Base-by-base conservation (phyloP, 2,113 vertebrate genomes). In the Sebastes schlegelii region DNA sequence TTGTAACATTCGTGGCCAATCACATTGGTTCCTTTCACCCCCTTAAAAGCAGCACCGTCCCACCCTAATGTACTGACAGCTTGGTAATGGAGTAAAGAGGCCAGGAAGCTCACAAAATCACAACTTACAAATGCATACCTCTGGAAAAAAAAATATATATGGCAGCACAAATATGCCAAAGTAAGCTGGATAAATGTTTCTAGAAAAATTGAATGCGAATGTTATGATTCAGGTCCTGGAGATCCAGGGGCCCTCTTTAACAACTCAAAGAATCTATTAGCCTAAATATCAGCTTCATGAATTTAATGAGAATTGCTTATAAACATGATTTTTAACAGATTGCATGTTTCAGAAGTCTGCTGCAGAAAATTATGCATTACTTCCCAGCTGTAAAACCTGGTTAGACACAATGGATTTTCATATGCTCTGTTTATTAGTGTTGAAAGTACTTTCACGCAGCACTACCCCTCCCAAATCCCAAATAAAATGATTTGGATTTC, bases 1-100 rank as follows among this genome's bases (percentile, higher is more conserved):
- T 57, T 52, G 68, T 82, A 74, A 82, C 74, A 79, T 14, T 87
- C 11, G 5, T 52, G 55, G 66, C 73, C 84, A 85, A 73, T 86
- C 80, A 84, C 23, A 49, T 34, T 19, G 49, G 68, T 70, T 74
- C 26, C 58, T 60, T 52, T 86, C 16, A 74, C 14, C 48, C 51
- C 65, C 12, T 84, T 66, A 55, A 70, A 85, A 82, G 46, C 66
- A 62, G 61, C 0, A 1, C 17, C 11, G 4, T 60, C 49, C 73
- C 49, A 66, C 8, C 19, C 45, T 55, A 70, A 84, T 78, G n/a
- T 45, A 60, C 54, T 86, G 43, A 79, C 57, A 77, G 45, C 66
- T 65, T 34, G 51, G 48, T 77, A 69, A 76, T 46, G 10, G 57
- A 76, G 65, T 1, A 19, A 3, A 63, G 46, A 52, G 54, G n/a